Conservation (phyloP, 2,888 invertebrate species). For the Orthonychiurus folsomi region DNA sequence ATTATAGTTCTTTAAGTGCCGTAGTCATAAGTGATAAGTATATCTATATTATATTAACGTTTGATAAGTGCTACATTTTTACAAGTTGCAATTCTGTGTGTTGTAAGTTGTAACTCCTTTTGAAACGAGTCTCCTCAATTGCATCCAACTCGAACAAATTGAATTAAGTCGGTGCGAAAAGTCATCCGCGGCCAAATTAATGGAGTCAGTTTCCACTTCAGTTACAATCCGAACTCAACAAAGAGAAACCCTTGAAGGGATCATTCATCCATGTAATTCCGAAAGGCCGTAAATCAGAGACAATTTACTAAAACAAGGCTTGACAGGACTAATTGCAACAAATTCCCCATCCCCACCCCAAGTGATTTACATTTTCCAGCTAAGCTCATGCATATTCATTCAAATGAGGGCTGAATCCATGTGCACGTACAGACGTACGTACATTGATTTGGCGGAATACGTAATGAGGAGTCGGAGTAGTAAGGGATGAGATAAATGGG, state of each 20-base stretch:
- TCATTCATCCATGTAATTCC: not conserved
- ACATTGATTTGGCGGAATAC: not conserved
- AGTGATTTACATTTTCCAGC: constrained; percentile 1
- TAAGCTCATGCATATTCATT: not conserved
- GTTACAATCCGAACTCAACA: constrained; percentile 10
- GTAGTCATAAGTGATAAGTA: no score
- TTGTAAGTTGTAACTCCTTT: no score
- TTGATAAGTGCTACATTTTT: no score
- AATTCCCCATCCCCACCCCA: constrained; percentile 33
- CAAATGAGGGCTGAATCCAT: not conserved
- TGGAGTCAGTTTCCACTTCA: constrained; percentile 5
- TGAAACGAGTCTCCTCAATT: no score
- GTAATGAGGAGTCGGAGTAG: constrained; percentile 2
- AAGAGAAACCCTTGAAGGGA: no score
- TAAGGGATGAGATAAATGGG: constrained; percentile 3
- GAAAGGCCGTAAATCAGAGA: constrained; percentile 35
- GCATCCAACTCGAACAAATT: no score
- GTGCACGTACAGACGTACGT: not conserved
- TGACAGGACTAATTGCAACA: constrained; percentile 39
- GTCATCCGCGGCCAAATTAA: constrained; percentile 4
- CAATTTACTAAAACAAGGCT: constrained; percentile 38
- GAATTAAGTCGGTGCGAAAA: constrained; percentile 2
- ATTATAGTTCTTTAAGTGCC: no score
- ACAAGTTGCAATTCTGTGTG: no score
- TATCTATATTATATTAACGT: no score